Evolutionary conservation across 2,113 vertebrate species (phyloP).

Genomic region (Chascanopsetta lugubris): DNA sequence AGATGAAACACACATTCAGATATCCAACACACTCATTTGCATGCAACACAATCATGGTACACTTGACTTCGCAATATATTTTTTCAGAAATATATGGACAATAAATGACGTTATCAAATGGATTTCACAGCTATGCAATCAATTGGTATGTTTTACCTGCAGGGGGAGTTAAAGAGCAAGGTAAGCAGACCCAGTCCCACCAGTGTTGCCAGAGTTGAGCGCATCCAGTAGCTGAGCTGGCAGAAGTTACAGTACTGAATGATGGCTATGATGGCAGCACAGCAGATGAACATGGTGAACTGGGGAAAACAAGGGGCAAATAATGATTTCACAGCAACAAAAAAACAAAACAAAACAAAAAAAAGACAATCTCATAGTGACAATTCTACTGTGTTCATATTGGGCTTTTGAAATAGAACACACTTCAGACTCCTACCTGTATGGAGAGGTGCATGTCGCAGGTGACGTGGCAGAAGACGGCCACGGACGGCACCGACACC

Average conservation of each 20-base stretch:
- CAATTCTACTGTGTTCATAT: neutral
- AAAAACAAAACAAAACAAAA: neutral
- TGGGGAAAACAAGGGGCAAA: constrained; percentile 61
- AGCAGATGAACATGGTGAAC: constrained; percentile 91
- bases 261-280: constrained; percentile 89
- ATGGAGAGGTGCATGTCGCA: constrained; percentile 81
- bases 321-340: neutral
- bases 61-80: neutral
- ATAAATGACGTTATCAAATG: neutral
- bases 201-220: constrained; percentile 90
- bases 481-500: constrained; percentile 91
- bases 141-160: constrained; percentile 53
- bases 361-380: neutral
- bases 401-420: neutral
- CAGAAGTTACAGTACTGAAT: constrained; percentile 99
- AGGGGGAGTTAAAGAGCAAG: constrained; percentile 86
- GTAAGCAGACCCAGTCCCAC: constrained; percentile 86
- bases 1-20: constrained; percentile 30
- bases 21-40: neutral
- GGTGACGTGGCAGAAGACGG: constrained; percentile 90
- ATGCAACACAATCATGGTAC: neutral
- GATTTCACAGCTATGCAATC: neutral
- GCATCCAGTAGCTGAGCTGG: constrained; percentile 99
- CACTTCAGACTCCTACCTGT: constrained; percentile 66
- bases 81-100: too few species aligned